Evolutionary conservation across 2,888 invertebrate species (phyloP), one percentile per base, ranked within the genome.

Genomic region (Galerucella nymphaeae): DNA sequence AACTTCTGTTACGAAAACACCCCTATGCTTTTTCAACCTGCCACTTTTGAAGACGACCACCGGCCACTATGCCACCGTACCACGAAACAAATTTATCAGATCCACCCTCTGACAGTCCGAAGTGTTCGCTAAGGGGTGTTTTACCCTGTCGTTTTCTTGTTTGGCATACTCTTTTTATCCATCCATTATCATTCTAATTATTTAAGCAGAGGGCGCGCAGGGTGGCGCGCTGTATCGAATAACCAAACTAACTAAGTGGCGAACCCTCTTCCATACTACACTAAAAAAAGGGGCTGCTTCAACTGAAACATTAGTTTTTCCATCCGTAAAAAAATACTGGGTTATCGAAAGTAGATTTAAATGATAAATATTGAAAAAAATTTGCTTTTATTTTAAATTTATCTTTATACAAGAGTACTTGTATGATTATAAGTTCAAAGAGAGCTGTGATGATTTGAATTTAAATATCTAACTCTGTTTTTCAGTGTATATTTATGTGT

Each of bases 161-260:
- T 84, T 85, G 85, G 81, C 82, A 81, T 83, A 83, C 84, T 84
- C 84, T 85, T 86, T 86, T 86, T 85, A 84, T 85, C 84, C 84
- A 81, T 81, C 86, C 83, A 87, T 87, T 87, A 87, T 87, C 85
- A 86, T 86, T 86, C 85, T 86, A 87, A 87, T 87, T 86, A 87
- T 86, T 85, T 83, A 83, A 62, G 42, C 83, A 83, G 82, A 82
- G 82, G 82, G 82, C 83, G 82, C 83, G 83, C 82, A 83, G 82
- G 82, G 81, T 76, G 79, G 53, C 30, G 79, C 75, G 80, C 77
- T 80, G 82, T 84, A 84, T 86, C 85, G 79, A 82, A 85, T 86
- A 85, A 86, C 86, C 85, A 82, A 85, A 85, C 84, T 83, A 85
- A 84, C 86, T 85, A 86, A 86, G 86, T 86, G 86, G 85, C 85